Conservation (phyloP, 1,140 invertebrate genomes). For the Chelonus insularis region DNA sequence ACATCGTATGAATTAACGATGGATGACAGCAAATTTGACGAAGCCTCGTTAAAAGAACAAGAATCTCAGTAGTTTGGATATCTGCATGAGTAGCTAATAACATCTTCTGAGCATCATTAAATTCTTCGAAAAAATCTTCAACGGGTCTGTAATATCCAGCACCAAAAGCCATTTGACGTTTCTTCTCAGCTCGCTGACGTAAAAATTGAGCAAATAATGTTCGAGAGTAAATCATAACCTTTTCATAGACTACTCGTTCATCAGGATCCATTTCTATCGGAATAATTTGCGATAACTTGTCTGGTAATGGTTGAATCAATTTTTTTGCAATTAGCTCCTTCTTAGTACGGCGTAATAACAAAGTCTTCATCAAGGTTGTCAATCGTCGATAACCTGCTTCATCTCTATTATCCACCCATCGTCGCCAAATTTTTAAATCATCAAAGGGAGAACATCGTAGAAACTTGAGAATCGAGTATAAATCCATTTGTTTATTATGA, state of each 20-base stretch:
- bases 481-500: conserved; percentile 89
- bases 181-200: conserved; percentile 71
- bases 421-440: conserved; percentile 71
- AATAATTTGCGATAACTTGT: conserved; percentile 64
- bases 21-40: conserved; percentile 90
- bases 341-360: conserved; percentile 86
- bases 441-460: conserved; percentile 84
- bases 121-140: conserved; percentile 38
- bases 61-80: conserved; percentile 74
- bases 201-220: conserved; percentile 77
- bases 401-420: conserved; percentile 75
- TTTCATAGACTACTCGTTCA: conserved; percentile 79
- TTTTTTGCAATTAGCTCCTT: conserved; percentile 69
- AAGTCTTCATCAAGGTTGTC: conserved; percentile 75
- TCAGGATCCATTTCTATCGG: conserved; percentile 67
- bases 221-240: conserved; percentile 72
- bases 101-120: conserved; percentile 50
- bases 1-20: conserved; percentile 73
- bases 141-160: conserved; percentile 36
- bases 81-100: conserved; percentile 52
- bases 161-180: conserved; percentile 47
- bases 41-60: conserved; percentile 80
- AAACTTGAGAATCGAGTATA: conserved; percentile 87
- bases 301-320: conserved; percentile 66
- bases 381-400: conserved; percentile 72